Conservation (phyloP, 2,888 invertebrate species). For the Ectemnius cavifrons region DNA sequence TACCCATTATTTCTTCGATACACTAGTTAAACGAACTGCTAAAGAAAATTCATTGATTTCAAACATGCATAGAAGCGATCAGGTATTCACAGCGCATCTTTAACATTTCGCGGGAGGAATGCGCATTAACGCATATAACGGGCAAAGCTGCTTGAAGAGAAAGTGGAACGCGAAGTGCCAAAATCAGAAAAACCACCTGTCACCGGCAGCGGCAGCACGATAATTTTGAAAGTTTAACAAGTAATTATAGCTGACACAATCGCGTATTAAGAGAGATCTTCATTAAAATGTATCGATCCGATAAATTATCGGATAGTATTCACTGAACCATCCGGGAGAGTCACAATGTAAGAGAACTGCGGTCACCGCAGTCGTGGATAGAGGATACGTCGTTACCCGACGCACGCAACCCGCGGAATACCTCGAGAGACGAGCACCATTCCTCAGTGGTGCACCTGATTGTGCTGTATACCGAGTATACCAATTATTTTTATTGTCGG, state of each 20-base stretch:
- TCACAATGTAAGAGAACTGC: too few relatives aligned
- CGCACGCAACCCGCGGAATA: too few relatives aligned
- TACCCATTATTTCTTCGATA: conserved; percentile 17
- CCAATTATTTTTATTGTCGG: too few relatives aligned
- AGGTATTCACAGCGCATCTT: conserved; percentile 28
- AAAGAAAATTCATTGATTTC: background rate
- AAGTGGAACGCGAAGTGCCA: conserved; percentile 29
- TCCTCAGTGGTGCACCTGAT: too few relatives aligned
- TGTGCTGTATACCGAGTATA: too few relatives aligned
- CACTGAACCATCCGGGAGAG: too few relatives aligned
- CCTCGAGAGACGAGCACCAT: too few relatives aligned
- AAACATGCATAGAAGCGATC: background rate
- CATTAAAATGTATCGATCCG: background rate
- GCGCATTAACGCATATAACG: background rate
- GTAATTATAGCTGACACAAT: too few relatives aligned
- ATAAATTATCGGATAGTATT: too few relatives aligned
- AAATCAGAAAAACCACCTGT: background rate
- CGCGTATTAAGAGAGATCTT: background rate
- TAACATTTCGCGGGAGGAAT: conserved; percentile 29
- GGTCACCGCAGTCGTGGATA: background rate
- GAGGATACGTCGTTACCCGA: too few relatives aligned
- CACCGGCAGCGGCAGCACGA: background rate
- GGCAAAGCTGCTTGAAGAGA: background rate
- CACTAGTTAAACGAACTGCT: background rate
- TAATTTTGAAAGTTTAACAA: too few relatives aligned